Conservation (phyloP, 2,888 invertebrate genomes). For the Pristionchus exspectatus region DNA sequence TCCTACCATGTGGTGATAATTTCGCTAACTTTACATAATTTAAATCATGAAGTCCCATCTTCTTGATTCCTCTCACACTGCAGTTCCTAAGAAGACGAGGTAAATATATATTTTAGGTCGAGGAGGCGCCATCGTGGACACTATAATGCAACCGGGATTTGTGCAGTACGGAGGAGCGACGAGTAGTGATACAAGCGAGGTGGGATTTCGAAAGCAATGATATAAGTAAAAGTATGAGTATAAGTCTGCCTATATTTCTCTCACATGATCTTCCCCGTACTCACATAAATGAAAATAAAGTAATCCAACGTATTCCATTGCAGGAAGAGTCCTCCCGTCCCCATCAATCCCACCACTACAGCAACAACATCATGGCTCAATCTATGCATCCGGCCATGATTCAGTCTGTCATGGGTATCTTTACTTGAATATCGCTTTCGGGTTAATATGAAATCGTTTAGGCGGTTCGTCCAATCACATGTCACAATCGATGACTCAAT, state of each 20-base stretch:
- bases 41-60: too few species aligned
- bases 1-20: too few species aligned
- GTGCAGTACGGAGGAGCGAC: constrained; percentile 60
- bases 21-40: too few species aligned
- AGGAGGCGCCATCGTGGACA: constrained; percentile 64
- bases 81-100: too few species aligned
- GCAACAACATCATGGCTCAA: constrained; percentile 24
- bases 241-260: too few species aligned
- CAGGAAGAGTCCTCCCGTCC: constrained; percentile 38
- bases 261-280: too few species aligned
- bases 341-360: background rate
- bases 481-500: constrained; percentile 55
- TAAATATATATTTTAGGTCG: constrained; percentile 36
- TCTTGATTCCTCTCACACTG: too few species aligned
- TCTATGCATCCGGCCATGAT: constrained; percentile 53
- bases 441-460: background rate
- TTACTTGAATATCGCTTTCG: background rate
- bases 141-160: constrained; percentile 65
- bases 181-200: constrained; percentile 41
- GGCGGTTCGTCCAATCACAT: background rate
- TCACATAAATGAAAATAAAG: too few species aligned
- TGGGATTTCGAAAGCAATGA: background rate
- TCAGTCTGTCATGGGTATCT: constrained; percentile 27
- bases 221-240: too few species aligned
- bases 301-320: background rate